Evolutionary conservation across 2,113 vertebrate genomes (phyloP), one percentile per base, ranked within the genome.

Genomic region (Sialia sialis): DNA sequence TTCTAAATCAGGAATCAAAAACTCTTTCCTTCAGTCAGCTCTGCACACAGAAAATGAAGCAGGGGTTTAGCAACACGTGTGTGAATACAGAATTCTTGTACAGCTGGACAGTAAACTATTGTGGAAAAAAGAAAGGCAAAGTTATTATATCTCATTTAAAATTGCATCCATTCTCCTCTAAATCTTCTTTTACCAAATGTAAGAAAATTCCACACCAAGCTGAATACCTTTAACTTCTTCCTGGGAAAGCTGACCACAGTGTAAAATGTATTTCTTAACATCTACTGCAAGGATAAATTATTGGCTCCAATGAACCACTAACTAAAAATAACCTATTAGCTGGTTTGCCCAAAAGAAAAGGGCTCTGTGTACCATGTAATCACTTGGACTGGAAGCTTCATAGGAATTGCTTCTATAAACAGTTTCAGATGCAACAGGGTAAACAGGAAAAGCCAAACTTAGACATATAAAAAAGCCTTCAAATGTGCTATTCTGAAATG

Each of bases 371-470:
- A 74, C 92, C 90, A 82, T 51, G 83, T 19, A 94, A 94, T 79
- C 78, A 69, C 84, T 95, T 88, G 78, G 84, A 69, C 84, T 94
- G 88, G 38, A 19, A 69, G 69, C 75, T 88, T 56, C 87, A 34
- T 58, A 79, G 82, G 84, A 94, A 90, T 77, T 76, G 90, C 87
- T 94, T 92, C 93, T 89, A 95, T 94, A 96, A 96, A 96, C 85
- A 94, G 92, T 93, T 91, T 85, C 84, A 89, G 87, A 83, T 96
- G 92, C 92, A 90, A 95, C 30, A 86, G 91, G 70, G 92, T 94
- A 95, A 97, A 95, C 87, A 96, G 95, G 95, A 97, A 95, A 93
- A 94, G 91, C 92, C 91, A 93, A 97, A 96, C 75, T 96, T 94
- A 95, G 91, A 70, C 48, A 32, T 69, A 83, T 6, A 74, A 94